Conservation (phyloP, 1,140 invertebrate genomes). For the Magallana angulata region DNA sequence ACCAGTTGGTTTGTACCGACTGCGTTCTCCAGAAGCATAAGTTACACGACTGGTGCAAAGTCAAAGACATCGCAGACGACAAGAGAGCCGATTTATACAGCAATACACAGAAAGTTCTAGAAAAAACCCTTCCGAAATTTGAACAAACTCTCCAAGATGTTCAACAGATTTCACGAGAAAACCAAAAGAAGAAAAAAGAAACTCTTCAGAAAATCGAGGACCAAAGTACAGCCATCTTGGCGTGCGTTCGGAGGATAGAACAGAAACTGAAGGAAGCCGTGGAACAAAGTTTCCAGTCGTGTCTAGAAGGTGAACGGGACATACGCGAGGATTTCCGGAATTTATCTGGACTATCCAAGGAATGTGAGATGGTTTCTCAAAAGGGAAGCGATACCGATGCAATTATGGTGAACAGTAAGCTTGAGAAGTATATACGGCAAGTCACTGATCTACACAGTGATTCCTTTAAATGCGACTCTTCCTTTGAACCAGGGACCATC, state of each 20-base stretch:
- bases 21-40: constrained; percentile 35
- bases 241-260: neutral
- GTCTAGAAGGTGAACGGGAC: neutral
- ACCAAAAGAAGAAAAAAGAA: constrained; percentile 7
- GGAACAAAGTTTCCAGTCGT: constrained; percentile 15
- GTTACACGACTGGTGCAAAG: constrained; percentile 29
- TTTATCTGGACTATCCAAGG: neutral
- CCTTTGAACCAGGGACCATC: neutral
- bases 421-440: neutral
- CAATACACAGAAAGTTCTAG: neutral
- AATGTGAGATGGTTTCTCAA: neutral
- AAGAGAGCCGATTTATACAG: neutral
- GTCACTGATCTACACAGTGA: neutral
- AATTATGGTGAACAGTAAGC: neutral
- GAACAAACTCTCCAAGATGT: neutral
- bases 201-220: constrained; percentile 17
- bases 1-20: constrained; percentile 11
- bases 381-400: constrained; percentile 1
- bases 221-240: neutral
- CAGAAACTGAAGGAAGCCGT: neutral
- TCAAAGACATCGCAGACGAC: constrained; percentile 5
- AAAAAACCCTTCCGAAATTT: constrained; percentile 8
- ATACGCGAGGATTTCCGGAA: constrained; percentile 3
- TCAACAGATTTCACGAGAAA: neutral
- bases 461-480: neutral